Conservation (phyloP, 1,140 invertebrate species). For the Drosophila equinoxialis region DNA sequence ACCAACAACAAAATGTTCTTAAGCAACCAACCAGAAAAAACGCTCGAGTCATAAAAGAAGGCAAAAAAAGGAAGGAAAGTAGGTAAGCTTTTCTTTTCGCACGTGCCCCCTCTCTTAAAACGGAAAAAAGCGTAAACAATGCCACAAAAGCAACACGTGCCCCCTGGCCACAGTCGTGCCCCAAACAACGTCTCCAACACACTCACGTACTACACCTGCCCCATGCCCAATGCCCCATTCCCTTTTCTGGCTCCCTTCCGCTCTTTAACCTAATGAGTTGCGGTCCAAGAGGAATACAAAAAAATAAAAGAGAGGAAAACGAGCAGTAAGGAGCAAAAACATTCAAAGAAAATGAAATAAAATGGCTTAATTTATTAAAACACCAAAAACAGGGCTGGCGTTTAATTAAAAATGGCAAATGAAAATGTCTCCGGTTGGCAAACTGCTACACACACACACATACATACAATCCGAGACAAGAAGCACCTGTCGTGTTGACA, state of each 20-base stretch:
- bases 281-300: slow-evolving; percentile 27
- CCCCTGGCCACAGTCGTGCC: slow-evolving; percentile 14
- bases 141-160: slow-evolving; percentile 61
- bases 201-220: slow-evolving; percentile 7
- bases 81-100: slow-evolving; percentile 2
- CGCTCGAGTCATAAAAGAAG: slow-evolving; percentile 27
- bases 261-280: slow-evolving; percentile 48
- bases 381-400: slow-evolving; percentile 37
- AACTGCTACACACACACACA: neutral
- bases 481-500: slow-evolving; percentile 8
- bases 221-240: too few species aligned
- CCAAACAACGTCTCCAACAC: neutral
- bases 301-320: slow-evolving; percentile 13
- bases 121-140: slow-evolving; percentile 46
- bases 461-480: slow-evolving; percentile 4
- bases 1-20: slow-evolving; percentile 23
- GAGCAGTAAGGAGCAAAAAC: slow-evolving; percentile 34
- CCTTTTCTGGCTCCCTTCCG: neutral
- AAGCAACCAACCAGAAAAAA: slow-evolving; percentile 45
- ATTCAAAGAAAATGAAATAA: slow-evolving; percentile 48
- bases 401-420: slow-evolving; percentile 63
- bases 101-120: neutral
- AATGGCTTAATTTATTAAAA: slow-evolving; percentile 62
- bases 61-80: slow-evolving; percentile 22
- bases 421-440: slow-evolving; percentile 3